phyloP scores from a whole-genome alignment of 2,888 invertebrate species.

The Sinohyriopsis cumingii region DNA sequence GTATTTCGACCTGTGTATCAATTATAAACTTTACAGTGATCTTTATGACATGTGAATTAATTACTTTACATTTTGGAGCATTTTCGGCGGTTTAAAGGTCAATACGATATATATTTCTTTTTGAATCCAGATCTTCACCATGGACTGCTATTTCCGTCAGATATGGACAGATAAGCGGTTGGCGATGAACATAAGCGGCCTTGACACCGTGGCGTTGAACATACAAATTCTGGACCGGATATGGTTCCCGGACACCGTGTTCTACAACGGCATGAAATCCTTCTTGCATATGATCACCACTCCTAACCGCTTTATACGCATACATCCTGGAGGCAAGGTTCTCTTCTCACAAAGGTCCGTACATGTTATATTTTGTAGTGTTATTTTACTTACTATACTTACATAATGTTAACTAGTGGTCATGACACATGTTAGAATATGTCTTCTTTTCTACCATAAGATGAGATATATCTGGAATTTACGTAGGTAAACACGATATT shows the following conservation, averaged over 20 bases:
- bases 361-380: no score
- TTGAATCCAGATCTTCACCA: constrained; percentile 82
- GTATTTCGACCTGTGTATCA: no score
- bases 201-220: constrained; percentile 4
- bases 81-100: no score
- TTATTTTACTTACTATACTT: no score
- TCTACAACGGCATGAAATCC: constrained; percentile 75
- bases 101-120: neutral
- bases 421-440: no score
- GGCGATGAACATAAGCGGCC: constrained; percentile 70
- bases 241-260: constrained; percentile 95
- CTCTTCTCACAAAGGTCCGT: constrained; percentile 92
- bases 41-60: no score
- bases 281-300: constrained; percentile 96
- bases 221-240: constrained; percentile 82
- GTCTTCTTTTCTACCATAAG: no score
- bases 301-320: constrained; percentile 91
- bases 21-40: no score
- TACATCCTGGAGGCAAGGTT: constrained; percentile 91
- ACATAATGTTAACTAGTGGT: no score
- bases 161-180: constrained; percentile 89
- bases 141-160: constrained; percentile 91
- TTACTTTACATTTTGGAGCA: no score
- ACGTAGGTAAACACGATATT: no score
- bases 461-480: no score